Conservation (phyloP, 2,113 vertebrate genomes). For the Poecile atricapillus region DNA sequence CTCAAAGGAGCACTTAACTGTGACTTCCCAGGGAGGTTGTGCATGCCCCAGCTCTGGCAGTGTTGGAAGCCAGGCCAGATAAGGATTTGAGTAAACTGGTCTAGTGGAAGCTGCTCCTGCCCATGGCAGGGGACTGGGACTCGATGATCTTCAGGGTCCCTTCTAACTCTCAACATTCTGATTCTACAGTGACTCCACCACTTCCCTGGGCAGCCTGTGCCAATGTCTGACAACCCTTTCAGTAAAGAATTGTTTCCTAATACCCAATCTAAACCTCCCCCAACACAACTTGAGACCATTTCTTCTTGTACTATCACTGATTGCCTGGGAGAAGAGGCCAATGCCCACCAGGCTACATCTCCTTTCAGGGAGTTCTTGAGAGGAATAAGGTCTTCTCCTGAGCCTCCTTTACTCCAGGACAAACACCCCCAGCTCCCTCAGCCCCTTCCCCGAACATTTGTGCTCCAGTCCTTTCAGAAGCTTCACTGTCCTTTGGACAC, state of each 20-base stretch:
- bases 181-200: neutral
- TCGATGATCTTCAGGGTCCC: neutral
- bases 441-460: neutral
- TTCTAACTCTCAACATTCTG: neutral
- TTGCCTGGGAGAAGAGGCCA: neutral
- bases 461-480: neutral
- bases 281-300: accelerated
- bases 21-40: neutral
- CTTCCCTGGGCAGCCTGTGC: neutral
- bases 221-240: neutral
- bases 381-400: too few species aligned
- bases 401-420: neutral
- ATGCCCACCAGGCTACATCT: neutral
- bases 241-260: neutral
- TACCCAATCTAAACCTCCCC: neutral
- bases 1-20: neutral
- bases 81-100: neutral
- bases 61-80: neutral
- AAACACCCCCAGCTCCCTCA: neutral
- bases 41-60: neutral
- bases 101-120: neutral
- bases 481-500: neutral
- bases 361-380: neutral
- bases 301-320: neutral
- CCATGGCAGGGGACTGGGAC: neutral